Evolutionary conservation across 2,888 invertebrate species (phyloP).

Genomic region (Chironomus tentans): DNA sequence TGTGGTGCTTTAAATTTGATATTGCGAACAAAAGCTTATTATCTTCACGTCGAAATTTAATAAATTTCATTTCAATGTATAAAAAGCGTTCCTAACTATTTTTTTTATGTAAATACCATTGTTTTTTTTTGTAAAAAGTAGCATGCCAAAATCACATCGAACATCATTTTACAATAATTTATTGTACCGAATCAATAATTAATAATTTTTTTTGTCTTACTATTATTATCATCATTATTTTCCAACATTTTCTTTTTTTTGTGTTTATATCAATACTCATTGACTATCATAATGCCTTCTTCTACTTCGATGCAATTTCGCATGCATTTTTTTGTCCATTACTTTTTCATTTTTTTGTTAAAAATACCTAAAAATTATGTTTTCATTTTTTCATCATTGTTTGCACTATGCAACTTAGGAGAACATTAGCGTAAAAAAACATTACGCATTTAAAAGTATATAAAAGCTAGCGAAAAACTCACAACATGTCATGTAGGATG

Average conservation of each 20-base stretch:
- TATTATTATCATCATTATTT: too few species aligned
- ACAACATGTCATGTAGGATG: neutral
- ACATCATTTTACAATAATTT: neutral
- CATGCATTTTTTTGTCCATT: neutral
- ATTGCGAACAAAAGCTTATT: neutral
- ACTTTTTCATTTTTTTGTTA: neutral
- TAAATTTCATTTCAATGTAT: conserved; percentile 8
- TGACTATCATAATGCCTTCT: too few species aligned
- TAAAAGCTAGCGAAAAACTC: too few species aligned
- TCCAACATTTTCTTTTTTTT: too few species aligned
- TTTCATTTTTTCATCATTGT: too few species aligned
- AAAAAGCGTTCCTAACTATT: conserved; percentile 25
- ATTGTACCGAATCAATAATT: neutral
- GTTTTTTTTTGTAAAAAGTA: neutral
- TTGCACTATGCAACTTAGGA: neutral
- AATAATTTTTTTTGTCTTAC: neutral
- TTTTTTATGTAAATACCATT: conserved; percentile 3
- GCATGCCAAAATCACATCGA: neutral
- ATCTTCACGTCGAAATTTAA: neutral
- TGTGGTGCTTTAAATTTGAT: neutral
- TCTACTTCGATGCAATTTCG: neutral
- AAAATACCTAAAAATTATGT: neutral
- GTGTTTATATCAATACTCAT: too few species aligned
- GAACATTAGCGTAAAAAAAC: neutral
- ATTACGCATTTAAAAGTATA: too few species aligned